Conservation (phyloP, 1,140 invertebrate genomes). For the Pectinophora gossypiella region DNA sequence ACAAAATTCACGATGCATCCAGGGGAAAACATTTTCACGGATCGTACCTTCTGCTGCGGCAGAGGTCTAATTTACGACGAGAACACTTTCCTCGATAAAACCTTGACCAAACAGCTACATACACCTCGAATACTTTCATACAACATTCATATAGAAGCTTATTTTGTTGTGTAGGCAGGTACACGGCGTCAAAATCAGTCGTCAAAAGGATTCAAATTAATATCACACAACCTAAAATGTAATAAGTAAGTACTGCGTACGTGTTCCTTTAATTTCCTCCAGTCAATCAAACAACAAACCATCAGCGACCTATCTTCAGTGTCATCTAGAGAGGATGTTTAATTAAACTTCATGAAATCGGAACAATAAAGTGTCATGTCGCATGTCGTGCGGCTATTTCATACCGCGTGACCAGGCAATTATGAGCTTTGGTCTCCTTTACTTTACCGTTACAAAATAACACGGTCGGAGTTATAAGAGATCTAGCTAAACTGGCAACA, state of each 20-base stretch:
- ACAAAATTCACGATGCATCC: conserved; percentile 34
- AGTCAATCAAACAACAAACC: conserved; percentile 27
- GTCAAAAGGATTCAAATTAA: no score
- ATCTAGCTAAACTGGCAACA: conserved; percentile 25
- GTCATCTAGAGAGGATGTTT: conserved; percentile 21
- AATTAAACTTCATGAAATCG: conserved; percentile 40
- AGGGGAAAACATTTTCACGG: conserved; percentile 21
- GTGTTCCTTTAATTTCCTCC: conserved; percentile 22
- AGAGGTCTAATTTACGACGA: not conserved
- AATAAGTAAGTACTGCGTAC: not conserved
- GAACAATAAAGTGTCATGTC: conserved; percentile 33
- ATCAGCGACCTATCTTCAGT: conserved; percentile 16
- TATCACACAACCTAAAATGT: no score
- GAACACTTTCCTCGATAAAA: not conserved
- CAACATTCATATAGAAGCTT: not conserved
- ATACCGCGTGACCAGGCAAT: conserved; percentile 16
- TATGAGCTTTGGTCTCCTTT: conserved; percentile 13
- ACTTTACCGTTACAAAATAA: conserved; percentile 2
- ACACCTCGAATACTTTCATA: not conserved
- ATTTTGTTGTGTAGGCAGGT: not conserved
- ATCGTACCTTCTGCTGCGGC: conserved; percentile 3
- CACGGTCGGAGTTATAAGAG: conserved; percentile 1
- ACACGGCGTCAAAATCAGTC: no score
- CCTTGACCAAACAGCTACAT: not conserved
- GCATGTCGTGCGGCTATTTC: conserved; percentile 16